Percentiles rank a stretch among this genome's conserved stretches.
These are phyloP conservation scores for Tachysurus vachellii DNA, from an alignment of 2,113 vertebrate species.

Conservation along the genomic window DNA sequence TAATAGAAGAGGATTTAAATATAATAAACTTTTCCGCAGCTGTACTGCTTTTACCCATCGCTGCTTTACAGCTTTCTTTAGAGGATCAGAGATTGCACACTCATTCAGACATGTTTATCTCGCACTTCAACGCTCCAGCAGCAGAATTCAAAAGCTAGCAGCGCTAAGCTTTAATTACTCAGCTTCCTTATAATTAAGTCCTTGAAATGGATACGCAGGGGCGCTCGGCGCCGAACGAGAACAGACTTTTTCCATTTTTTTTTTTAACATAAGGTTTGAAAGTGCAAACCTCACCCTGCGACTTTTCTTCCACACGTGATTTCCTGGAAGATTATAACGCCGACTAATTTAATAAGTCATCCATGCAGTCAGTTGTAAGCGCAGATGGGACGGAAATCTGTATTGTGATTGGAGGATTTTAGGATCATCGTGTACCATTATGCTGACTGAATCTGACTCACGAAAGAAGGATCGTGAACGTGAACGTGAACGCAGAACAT, in stretches of 20 bases:
- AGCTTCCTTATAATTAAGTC: slow-evolving; percentile 33
- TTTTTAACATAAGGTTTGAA: not conserved
- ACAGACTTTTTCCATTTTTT: not conserved
- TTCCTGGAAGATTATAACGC: not conserved
- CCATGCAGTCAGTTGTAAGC: not conserved
- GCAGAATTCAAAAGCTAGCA: slow-evolving; percentile 35
- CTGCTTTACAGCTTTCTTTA: slow-evolving; percentile 15
- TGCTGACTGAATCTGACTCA: not conserved
- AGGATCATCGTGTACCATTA: not conserved
- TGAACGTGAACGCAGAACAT: too few relatives aligned
- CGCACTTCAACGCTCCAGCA: slow-evolving; percentile 28
- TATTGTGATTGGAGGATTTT: not conserved
- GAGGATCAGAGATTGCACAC: slow-evolving; percentile 21
- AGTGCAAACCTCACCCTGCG: not conserved
- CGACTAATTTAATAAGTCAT: not conserved
- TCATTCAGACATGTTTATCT: slow-evolving; percentile 38
- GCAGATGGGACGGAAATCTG: not conserved
- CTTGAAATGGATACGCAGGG: slow-evolving; percentile 27
- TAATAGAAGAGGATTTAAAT: slow-evolving; percentile 27
- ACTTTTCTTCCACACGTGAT: not conserved
- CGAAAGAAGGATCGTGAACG: not conserved
- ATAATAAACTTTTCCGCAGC: slow-evolving; percentile 8
- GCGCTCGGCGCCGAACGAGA: not conserved
- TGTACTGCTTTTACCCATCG: not conserved
- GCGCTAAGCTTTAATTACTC: slow-evolving; percentile 37